Conservation (phyloP, 2,888 invertebrate species). For the Ophraella communa region DNA sequence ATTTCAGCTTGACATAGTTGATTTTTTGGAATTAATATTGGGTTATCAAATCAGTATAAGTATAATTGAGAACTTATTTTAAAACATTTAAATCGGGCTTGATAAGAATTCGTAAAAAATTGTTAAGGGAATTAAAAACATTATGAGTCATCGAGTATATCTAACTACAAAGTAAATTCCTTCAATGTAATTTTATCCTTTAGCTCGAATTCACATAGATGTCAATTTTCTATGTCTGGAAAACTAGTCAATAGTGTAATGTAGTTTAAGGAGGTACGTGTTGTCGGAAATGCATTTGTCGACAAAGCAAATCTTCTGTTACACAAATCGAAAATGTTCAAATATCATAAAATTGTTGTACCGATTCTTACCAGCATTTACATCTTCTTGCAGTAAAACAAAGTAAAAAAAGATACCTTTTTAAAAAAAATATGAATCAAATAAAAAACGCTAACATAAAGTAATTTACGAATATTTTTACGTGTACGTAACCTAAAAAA, state of each 20-base stretch:
- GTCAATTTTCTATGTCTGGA: conserved; percentile 34
- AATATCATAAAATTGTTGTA: conserved; percentile 33
- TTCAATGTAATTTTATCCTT: conserved; percentile 2
- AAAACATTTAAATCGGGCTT: not conserved
- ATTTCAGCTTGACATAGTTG: no score
- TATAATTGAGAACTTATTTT: no score
- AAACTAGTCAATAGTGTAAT: conserved; percentile 37
- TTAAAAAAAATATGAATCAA: no score
- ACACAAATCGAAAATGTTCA: conserved; percentile 43
- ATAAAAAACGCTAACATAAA: no score
- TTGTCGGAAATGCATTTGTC: conserved; percentile 42
- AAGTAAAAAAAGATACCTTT: not conserved
- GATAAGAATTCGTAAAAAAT: not conserved
- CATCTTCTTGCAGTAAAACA: conserved; percentile 1
- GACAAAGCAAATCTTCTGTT: conserved; percentile 42
- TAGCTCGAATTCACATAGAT: conserved; percentile 24
- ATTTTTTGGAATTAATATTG: no score
- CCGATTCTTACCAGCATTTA: conserved; percentile 27
- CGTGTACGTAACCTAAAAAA: no score
- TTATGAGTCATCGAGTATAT: not conserved
- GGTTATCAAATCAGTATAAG: no score
- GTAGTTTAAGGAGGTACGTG: conserved; percentile 44
- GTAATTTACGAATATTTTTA: no score
- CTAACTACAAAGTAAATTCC: conserved; percentile 16
- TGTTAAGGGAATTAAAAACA: not conserved